Evolutionary conservation across 2,113 vertebrate genomes (phyloP).

Genomic region (Glareola pratincola): DNA sequence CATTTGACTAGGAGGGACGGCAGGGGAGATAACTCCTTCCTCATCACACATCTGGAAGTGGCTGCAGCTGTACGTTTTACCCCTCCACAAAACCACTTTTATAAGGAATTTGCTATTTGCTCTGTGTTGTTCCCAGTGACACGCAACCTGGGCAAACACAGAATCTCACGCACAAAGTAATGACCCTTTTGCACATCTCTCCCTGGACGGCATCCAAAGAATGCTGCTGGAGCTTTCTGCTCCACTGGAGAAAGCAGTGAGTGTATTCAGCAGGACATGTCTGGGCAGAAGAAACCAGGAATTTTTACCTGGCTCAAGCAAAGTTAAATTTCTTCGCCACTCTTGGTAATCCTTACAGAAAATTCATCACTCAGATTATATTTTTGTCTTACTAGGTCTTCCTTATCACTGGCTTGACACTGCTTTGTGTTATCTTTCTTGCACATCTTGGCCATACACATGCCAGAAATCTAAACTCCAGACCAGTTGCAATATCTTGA

Average conservation of each 20-base stretch:
- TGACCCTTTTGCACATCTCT: neutral
- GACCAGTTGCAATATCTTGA: neutral
- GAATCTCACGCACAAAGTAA: neutral
- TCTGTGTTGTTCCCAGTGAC: neutral
- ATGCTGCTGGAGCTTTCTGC: neutral
- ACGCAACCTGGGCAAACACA: neutral
- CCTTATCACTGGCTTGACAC: neutral
- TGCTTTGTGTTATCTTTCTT: neutral
- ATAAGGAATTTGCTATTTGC: neutral
- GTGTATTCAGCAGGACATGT: neutral
- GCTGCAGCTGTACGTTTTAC: neutral
- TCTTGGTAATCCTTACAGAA: neutral
- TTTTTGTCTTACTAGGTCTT: neutral
- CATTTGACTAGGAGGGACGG: neutral
- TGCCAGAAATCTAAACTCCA: neutral
- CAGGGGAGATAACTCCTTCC: neutral
- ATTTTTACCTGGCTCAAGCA: neutral
- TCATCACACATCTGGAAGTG: neutral
- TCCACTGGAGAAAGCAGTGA: neutral
- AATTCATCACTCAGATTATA: neutral
- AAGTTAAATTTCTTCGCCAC: neutral
- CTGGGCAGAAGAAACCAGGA: neutral
- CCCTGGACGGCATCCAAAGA: constrained; percentile 21
- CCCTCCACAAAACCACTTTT: neutral
- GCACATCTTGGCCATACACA: neutral